Conservation (phyloP, 2,113 vertebrate species). For the Baryphthengus martii region DNA sequence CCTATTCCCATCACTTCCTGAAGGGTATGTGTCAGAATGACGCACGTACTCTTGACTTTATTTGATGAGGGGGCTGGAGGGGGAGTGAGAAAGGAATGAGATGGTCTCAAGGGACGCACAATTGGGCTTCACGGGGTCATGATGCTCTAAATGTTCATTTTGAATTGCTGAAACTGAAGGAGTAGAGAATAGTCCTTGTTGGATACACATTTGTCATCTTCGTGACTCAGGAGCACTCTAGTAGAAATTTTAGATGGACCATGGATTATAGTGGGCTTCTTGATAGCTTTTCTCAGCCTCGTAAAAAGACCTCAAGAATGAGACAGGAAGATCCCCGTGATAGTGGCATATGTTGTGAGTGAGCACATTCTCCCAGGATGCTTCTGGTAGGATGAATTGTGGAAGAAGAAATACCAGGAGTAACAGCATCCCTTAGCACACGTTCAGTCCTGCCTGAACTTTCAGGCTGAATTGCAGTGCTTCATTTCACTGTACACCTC, state of each 20-base stretch:
- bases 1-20: slow-evolving; percentile 63
- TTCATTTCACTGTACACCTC: not conserved
- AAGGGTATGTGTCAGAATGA: slow-evolving; percentile 57
- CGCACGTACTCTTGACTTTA: slow-evolving; percentile 14
- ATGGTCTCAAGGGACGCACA: not conserved
- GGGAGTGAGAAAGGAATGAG: slow-evolving; percentile 36
- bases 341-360: not conserved
- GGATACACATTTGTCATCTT: slow-evolving; percentile 46
- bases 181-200: not conserved
- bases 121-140: slow-evolving; percentile 25
- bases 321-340: not conserved
- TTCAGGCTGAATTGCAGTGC: not conserved
- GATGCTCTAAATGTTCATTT: slow-evolving; percentile 6
- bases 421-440: not conserved
- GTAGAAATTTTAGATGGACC: slow-evolving; percentile 29
- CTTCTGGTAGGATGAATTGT: not conserved
- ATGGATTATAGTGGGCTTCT: slow-evolving; percentile 7
- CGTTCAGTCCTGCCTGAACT: not conserved
- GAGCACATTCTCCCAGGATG: not conserved
- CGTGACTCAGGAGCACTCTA: slow-evolving; percentile 38
- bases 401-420: not conserved
- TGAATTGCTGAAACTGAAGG: slow-evolving; percentile 40
- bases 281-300: slow-evolving; percentile 49
- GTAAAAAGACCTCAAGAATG: not conserved
- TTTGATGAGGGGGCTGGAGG: not conserved